These are phyloP conservation scores for Lamprologus lemairii DNA, from an alignment of 2,113 vertebrate genomes.

Conservation along the genomic window DNA sequence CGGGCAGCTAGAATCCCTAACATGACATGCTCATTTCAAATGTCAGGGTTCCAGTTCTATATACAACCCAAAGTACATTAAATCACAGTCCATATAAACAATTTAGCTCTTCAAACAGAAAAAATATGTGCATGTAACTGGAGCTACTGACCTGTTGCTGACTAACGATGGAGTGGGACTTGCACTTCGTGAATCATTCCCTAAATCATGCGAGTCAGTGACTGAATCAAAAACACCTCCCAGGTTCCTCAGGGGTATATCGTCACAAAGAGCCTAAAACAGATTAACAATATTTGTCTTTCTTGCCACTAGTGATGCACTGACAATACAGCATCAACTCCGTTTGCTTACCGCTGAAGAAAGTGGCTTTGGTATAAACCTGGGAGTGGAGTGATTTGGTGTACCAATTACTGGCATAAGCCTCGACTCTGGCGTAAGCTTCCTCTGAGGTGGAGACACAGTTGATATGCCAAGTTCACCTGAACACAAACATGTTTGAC, in stretches of 20 bases:
- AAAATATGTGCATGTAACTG: neutral
- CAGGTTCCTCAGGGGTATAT: conserved; percentile 34
- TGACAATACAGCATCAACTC: neutral
- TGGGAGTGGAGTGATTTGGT: conserved; percentile 47
- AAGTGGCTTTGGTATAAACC: neutral
- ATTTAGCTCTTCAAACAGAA: neutral
- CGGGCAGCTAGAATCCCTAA: neutral
- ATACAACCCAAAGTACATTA: neutral
- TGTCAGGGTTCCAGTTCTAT: neutral
- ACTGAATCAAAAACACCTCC: conserved; percentile 22
- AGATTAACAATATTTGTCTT: neutral
- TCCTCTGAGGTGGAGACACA: neutral
- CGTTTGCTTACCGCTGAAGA: conserved; percentile 35
- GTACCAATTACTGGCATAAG: neutral
- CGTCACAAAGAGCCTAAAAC: conserved; percentile 32
- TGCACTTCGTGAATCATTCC: conserved; percentile 18
- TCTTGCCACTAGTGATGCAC: neutral
- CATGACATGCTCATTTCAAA: neutral
- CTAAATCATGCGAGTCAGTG: conserved; percentile 4
- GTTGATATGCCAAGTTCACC: conserved; percentile 31
- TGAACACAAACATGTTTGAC: neutral
- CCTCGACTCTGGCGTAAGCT: neutral
- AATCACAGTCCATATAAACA: neutral
- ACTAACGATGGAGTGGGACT: conserved; percentile 34
- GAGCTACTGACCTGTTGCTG: conserved; percentile 54